Base-by-base conservation (phyloP, 2,797 vertebrate genomes). In the Megalops cyprinoides region DNA sequence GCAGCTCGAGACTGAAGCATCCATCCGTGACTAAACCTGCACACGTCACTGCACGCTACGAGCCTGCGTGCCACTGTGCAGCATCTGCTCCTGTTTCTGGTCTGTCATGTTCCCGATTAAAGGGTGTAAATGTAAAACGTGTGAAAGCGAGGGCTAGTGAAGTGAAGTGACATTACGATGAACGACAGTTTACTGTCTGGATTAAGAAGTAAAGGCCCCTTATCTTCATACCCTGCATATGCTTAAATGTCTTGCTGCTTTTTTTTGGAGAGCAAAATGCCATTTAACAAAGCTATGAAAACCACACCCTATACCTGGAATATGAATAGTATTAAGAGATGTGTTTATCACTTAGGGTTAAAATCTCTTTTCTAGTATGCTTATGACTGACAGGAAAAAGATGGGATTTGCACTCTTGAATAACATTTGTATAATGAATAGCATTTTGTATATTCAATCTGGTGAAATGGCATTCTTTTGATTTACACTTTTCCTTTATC, bases 71-170 rank as follows among this genome's bases (percentile, higher is more conserved):
- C 12, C 53, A 51, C 51, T 46, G 75, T 79, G 67, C 1, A 37
- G 60, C 75, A 75, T 78, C 81, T 78, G 78, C 51, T 84, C n/a
- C n/a, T n/a, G 31, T 25, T 37, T 25, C 25, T 7, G 31, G 15
- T 18, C 20, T 28, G 15, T 6, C 23, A 18, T 15, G 34, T 18
- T 8, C 37, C 20, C 62, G 3, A 1, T 12, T 31, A 65, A 14
- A 34, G 28, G 1, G 10, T 14, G 31, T 28, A 2, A 34, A 15
- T 28, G 37, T 14, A 18, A 42, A 69, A 42, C 18, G 65, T 34
- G 4, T 37, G 20, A 3, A 18, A 18, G 10, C 20, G 23, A 1
- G 18, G 6, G 37, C 20, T 23, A 18, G 60, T 34, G 23, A 1
- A 39, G 5, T 15, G 4, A 23, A 8, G 0, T 28, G 15, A 39